Base-by-base conservation (phyloP, 1,140 invertebrate species). In the Plectrocnemia conspersa region DNA sequence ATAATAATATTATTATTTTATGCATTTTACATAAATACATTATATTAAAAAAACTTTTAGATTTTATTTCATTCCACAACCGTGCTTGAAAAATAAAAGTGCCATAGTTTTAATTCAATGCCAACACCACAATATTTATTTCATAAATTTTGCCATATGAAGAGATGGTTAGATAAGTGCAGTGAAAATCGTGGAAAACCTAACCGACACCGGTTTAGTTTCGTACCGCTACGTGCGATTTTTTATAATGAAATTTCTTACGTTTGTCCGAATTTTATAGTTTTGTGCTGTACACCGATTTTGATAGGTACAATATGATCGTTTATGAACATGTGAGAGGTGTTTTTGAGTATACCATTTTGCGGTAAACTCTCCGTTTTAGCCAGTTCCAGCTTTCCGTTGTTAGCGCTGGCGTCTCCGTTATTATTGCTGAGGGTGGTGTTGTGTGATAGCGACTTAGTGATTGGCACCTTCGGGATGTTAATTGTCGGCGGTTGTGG, bases 381-480 rank as follows among this genome's bases (percentile, higher is more conserved):
- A 18, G 47, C 36, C 6, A 61, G 55, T 24, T 57, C 55, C 27
- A 50, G 52, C 48, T 61, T 61, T 18, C 59, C 59, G 25, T 61
- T 61, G 9, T 18, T 10, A 35, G 2, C 3, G 19, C 27, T 2
- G 53, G 45, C 7, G 45, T 46, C 33, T 56, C 63, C 63, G 44
- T 64, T 65, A 27, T 61, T 62, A 15, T 62, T 62, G 44, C 60
- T 59, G 62, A 56, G 13, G 13, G 52, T 49, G 24, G 36, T 35
- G 41, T 54, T 58, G 29, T 63, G 58, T 15, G 59, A 58, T 23
- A 60, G 64, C 4, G 68, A 69, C 54, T 69, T 70, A 9, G 63
- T 65, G 54, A 73, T 68, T 27, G 68, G 67, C 45, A 71, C 66
- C 72, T 76, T 78, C 11, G 74, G 76, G 65, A 71, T 77, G 58